Evolutionary conservation across 2,113 vertebrate genomes (phyloP).

Genomic region (Dendrocopos noguchii): DNA sequence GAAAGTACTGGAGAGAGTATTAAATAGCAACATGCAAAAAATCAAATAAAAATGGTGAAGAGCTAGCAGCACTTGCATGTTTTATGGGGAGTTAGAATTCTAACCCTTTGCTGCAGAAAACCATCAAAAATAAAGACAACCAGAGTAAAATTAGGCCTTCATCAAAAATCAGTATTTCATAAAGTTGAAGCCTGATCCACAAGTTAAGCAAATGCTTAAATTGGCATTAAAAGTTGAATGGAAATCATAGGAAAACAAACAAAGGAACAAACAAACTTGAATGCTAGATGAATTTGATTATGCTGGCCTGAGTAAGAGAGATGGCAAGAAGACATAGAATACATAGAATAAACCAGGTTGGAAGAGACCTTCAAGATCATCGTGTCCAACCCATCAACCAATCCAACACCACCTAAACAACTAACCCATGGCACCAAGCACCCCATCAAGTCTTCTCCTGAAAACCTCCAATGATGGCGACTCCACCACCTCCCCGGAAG

Average conservation of each 20-base stretch:
- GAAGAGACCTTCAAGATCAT: too few species aligned
- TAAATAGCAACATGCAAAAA: not conserved
- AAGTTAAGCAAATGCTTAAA: not conserved
- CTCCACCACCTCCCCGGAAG: too few species aligned
- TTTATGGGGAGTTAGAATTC: not conserved
- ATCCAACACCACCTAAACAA: too few species aligned
- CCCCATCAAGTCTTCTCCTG: too few species aligned
- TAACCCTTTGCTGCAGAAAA: not conserved
- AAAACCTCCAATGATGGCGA: too few species aligned
- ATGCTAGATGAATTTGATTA: not conserved
- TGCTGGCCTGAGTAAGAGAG: not conserved
- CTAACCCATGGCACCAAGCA: too few species aligned
- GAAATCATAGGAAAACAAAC: not conserved
- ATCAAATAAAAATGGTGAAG: not conserved
- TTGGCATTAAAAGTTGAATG: not conserved
- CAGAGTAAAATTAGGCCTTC: not conserved
- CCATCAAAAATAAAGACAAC: not conserved
- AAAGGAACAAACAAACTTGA: not conserved
- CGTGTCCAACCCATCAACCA: too few species aligned
- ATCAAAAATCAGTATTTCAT: not conserved
- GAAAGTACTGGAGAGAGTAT: not conserved
- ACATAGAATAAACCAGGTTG: too few species aligned
- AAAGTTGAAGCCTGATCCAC: not conserved
- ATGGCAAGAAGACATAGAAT: not conserved
- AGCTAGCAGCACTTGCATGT: not conserved